These are phyloP conservation scores for Thymelicus acteon DNA, from an alignment of 2,888 invertebrate species.

Conservation along the genomic window DNA sequence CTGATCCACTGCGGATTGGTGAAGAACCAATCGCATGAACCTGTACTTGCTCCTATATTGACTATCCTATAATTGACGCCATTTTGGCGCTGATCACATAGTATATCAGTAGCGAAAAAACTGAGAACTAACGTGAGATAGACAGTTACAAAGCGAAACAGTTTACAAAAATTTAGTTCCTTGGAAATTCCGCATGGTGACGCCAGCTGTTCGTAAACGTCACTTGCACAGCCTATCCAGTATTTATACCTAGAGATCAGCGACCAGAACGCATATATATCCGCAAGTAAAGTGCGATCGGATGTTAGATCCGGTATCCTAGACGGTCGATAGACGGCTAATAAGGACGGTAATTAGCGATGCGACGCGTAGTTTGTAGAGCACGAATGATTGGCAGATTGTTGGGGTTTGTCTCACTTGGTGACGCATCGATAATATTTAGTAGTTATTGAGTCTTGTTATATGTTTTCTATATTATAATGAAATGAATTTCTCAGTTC, in stretches of 20 bases:
- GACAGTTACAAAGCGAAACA: too few relatives aligned
- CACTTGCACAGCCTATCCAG: background rate
- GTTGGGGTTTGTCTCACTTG: background rate
- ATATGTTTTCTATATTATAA: too few relatives aligned
- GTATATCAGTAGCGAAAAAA: background rate
- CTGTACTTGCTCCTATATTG: too few relatives aligned
- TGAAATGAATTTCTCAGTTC: too few relatives aligned
- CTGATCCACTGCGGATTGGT: too few relatives aligned
- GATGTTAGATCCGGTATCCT: constrained; percentile 38
- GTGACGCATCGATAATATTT: too few relatives aligned
- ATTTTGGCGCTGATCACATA: background rate
- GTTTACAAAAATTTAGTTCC: background rate
- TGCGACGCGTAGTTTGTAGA: constrained; percentile 16
- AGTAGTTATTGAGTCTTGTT: too few relatives aligned
- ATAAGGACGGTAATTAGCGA: constrained; percentile 29
- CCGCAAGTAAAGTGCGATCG: constrained; percentile 24
- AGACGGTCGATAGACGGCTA: constrained; percentile 31
- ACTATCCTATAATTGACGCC: background rate
- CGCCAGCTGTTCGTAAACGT: background rate
- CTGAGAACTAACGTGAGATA: background rate
- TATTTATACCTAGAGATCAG: background rate
- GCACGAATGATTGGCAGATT: constrained; percentile 8
- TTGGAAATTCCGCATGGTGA: background rate
- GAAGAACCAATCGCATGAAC: too few relatives aligned
- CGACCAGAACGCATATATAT: constrained; percentile 22